phyloP scores from a whole-genome alignment of 2,888 invertebrate species.

The Ctena decussata region DNA sequence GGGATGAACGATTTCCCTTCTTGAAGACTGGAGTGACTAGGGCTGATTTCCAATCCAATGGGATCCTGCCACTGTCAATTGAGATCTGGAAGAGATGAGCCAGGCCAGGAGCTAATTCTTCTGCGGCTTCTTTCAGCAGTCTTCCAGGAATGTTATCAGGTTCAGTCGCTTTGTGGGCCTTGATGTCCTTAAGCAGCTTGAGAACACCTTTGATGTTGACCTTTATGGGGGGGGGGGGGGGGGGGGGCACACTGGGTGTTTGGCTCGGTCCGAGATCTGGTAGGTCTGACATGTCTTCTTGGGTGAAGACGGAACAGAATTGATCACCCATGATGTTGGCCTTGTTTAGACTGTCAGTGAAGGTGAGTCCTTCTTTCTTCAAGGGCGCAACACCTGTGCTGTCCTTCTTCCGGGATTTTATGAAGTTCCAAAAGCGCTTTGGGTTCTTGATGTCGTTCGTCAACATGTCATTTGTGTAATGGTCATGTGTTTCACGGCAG shows the following conservation, averaged over 20 bases:
- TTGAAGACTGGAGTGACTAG: conserved; percentile 18
- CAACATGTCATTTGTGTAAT: neutral
- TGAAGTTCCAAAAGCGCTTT: conserved; percentile 1
- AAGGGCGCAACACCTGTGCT: neutral
- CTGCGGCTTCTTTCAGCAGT: conserved; percentile 22
- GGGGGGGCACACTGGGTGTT: neutral
- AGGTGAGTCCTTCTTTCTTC: conserved; percentile 4
- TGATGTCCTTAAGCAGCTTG: conserved; percentile 17
- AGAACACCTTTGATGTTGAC: conserved; percentile 11
- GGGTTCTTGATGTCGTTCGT: conserved; percentile 2
- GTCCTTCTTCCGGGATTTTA: neutral
- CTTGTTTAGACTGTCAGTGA: neutral
- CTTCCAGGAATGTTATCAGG: conserved; percentile 22
- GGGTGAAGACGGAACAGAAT: neutral
- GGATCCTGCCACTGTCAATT: conserved; percentile 6
- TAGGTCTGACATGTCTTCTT: neutral
- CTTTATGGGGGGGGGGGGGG: too few relatives aligned
- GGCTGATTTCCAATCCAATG: conserved; percentile 15
- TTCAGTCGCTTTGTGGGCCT: conserved; percentile 22
- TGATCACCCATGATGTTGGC: conserved; percentile 7
- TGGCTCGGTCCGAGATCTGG: neutral
- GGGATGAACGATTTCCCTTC: conserved; percentile 14
- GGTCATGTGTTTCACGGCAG: neutral
- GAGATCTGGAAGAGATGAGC: conserved; percentile 11
- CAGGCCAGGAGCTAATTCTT: conserved; percentile 17